Percentiles rank a stretch among this genome's conserved stretches.
Evolutionary conservation across 2,113 vertebrate species (phyloP).

Genomic region (Anoura caudifer): DNA sequence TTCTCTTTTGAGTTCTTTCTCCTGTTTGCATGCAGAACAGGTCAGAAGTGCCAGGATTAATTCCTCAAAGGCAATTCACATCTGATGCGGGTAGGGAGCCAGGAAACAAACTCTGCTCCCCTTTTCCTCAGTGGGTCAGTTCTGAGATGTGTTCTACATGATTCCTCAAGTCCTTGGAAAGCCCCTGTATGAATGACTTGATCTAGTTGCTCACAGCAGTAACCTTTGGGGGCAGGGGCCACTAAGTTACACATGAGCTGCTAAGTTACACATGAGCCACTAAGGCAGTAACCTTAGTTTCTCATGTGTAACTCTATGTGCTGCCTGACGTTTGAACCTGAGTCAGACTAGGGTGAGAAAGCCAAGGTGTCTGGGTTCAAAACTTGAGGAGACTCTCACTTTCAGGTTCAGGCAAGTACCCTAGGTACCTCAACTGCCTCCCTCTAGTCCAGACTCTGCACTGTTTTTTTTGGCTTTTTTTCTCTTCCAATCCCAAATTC

Average conservation of each 20-base stretch:
- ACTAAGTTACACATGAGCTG: too few relatives aligned
- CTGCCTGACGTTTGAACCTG: too few relatives aligned
- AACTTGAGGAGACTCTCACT: not conserved
- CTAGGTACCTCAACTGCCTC: not conserved
- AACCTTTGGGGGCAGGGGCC: not conserved
- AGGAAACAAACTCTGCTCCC: not conserved
- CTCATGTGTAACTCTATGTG: too few relatives aligned
- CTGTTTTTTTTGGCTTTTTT: not conserved
- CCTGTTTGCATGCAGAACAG: not conserved
- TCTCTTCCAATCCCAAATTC: not conserved
- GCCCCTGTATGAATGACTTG: not conserved
- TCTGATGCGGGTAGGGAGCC: not conserved
- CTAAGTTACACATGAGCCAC: too few relatives aligned
- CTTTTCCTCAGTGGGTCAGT: not conserved
- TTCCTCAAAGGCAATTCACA: not conserved
- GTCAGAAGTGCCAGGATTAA: not conserved
- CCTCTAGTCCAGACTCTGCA: not conserved
- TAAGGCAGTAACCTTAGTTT: too few relatives aligned
- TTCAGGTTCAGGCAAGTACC: not conserved
- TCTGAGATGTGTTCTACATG: not conserved
- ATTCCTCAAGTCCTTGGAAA: not conserved
- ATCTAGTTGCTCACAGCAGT: not conserved
- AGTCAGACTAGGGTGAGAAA: not conserved
- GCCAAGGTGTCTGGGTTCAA: fast-evolving
- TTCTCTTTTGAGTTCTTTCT: not conserved